Evolutionary conservation across 92 coral and sea anemone species (phyloP), one percentile per base, ranked within the genome.

Genomic region (Paramuricea clavata): DNA sequence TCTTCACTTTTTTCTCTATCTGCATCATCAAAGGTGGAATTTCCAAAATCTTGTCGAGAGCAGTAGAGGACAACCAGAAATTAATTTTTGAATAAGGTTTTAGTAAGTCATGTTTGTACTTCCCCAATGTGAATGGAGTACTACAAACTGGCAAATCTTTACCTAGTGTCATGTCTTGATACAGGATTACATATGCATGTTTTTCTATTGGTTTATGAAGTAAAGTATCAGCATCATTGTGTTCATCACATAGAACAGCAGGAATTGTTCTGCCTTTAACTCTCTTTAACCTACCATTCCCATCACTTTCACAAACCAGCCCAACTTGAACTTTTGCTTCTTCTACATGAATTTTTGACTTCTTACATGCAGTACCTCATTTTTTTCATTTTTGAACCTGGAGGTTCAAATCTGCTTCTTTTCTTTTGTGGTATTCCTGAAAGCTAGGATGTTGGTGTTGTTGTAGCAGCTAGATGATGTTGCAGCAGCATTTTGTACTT

Each of bases 61-160:
- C 91, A n/a, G n/a, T n/a, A n/a, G n/a, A n/a, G n/a, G n/a, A 92
- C 39, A 92, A 81, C 95, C 95, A 92, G 64, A 91, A 92, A 41
- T 87, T 86, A 21, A 92, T 78, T 76, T 89, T 92, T 67, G 95
- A 89, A 75, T 92, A 92, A 22, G 93, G 91, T 85, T 83, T n/a
- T 11, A 86, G 83, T 62, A 89, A 79, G 49, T 92, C 95, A 19
- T 80, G 33, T 34, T 90, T 86, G 85, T 92, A 92, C 32, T 85
- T 85, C 49, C 84, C 69, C 36, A 92, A 28, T 30, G 89, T 77
- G 80, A 92, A 92, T 65, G 93, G 91, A 44, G 81, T 79, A 43
- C 34, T 57, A 43, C 56, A 90, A 39, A 85, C 86, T 62, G 95
- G 95, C 56, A 90, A 85, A 76, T 30, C 74, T 12, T 86, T 28